Percentiles rank a stretch among this genome's conserved stretches.
Evolutionary conservation across 2,113 vertebrate genomes (phyloP).

Genomic region (Macquaria ambigua): DNA sequence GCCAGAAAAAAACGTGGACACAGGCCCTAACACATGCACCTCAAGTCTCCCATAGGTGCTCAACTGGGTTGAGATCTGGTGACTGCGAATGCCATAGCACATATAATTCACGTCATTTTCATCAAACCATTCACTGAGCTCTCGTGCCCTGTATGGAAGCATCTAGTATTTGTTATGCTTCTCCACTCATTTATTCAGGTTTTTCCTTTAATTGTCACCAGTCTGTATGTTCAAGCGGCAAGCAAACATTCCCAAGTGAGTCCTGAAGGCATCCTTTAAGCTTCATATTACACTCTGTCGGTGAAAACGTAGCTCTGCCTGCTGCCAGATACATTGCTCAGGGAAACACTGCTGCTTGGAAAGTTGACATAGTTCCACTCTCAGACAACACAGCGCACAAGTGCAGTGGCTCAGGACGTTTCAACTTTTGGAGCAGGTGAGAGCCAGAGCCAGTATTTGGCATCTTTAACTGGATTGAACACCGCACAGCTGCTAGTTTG

Average conservation of each 20-base stretch:
- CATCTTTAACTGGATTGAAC: slow-evolving; percentile 8
- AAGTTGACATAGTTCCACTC: slow-evolving; percentile 46
- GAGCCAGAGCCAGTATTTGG: slow-evolving; percentile 24
- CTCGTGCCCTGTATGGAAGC: not conserved
- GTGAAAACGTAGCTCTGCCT: slow-evolving; percentile 25
- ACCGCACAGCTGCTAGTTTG: slow-evolving; percentile 27
- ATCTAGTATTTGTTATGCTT: not conserved
- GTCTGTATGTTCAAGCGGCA: slow-evolving; percentile 11
- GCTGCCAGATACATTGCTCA: slow-evolving; percentile 37
- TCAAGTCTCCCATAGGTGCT: not conserved
- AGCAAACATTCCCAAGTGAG: slow-evolving; percentile 49
- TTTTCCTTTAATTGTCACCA: slow-evolving; percentile 33
- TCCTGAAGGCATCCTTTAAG: slow-evolving; percentile 43
- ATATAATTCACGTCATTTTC: not conserved
- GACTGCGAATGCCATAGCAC: not conserved
- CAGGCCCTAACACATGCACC: not conserved
- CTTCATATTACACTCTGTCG: slow-evolving; percentile 10
- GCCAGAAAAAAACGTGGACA: too few relatives aligned
- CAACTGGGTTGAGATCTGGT: not conserved
- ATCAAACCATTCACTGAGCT: not conserved
- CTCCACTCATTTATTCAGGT: not conserved
- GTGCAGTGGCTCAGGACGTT: slow-evolving; percentile 1
- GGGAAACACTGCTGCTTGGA: slow-evolving; percentile 32
- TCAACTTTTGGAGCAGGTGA: slow-evolving; percentile 35
- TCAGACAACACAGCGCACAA: slow-evolving; percentile 23